Conservation (phyloP, 1,140 invertebrate genomes). For the Tetramorium simillimum region DNA sequence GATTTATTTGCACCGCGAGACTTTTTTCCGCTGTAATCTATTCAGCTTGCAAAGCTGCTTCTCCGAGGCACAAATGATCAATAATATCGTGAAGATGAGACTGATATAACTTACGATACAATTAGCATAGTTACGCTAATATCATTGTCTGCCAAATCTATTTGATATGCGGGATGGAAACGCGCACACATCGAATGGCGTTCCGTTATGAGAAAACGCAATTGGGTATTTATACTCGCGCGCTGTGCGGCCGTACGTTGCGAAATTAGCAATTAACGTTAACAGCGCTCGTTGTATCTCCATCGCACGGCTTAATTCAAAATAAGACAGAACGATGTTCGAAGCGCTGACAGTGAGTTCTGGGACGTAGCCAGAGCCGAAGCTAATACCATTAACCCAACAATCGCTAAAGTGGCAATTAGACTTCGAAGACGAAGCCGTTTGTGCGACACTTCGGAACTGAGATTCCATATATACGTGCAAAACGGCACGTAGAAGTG, state of each 20-base stretch:
- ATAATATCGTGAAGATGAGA: background rate
- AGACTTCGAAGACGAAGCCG: slow-evolving; percentile 52
- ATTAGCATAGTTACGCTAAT: background rate
- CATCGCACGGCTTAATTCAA: slow-evolving; percentile 43
- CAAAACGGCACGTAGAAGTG: background rate
- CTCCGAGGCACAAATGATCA: background rate
- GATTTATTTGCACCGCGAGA: background rate
- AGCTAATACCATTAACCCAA: slow-evolving; percentile 58
- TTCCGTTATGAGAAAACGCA: slow-evolving; percentile 47
- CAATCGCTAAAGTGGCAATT: slow-evolving; percentile 60
- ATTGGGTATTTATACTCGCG: slow-evolving; percentile 42
- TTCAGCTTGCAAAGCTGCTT: background rate
- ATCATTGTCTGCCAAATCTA: background rate
- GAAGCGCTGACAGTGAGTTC: slow-evolving; percentile 55
- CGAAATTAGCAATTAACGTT: slow-evolving; percentile 60
- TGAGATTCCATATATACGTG: slow-evolving; percentile 18
- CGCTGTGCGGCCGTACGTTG: slow-evolving; percentile 27
- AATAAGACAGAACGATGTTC: slow-evolving; percentile 49
- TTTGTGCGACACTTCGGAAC: slow-evolving; percentile 43
- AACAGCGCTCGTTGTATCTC: slow-evolving; percentile 48
- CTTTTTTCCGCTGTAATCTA: background rate
- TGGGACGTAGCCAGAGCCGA: slow-evolving; percentile 49
- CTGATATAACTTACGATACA: background rate
- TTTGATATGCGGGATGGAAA: slow-evolving; percentile 16
- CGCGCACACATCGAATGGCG: background rate